phyloP scores from a whole-genome alignment of 2,113 vertebrate genomes.

The Crypturellus undulatus region DNA sequence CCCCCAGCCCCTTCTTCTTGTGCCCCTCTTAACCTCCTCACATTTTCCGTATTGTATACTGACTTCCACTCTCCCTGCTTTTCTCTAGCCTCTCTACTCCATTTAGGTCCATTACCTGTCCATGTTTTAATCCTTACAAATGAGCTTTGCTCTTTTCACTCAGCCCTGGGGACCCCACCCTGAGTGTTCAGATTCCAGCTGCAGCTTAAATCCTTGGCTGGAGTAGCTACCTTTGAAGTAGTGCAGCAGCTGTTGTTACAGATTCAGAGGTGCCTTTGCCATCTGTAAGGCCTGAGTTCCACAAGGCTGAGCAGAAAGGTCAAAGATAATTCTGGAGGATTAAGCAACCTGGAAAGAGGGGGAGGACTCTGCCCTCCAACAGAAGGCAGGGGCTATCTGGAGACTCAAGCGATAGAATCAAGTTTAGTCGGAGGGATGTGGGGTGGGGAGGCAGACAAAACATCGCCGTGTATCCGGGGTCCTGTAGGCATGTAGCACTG shows the following conservation, averaged over 20 bases:
- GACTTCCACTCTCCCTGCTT: conserved; percentile 58
- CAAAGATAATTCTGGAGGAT: background rate
- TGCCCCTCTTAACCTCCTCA: conserved; percentile 65
- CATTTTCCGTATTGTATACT: conserved; percentile 62
- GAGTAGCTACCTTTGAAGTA: conserved; percentile 46
- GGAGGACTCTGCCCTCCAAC: background rate
- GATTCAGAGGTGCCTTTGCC: background rate
- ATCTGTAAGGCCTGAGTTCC: background rate
- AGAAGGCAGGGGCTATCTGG: background rate
- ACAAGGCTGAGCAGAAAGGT: background rate
- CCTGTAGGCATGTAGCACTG: rapidly evolving
- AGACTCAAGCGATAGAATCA: background rate
- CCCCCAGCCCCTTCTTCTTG: conserved; percentile 24
- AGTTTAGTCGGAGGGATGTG: background rate
- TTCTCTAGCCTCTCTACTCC: background rate
- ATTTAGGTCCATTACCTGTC: conserved; percentile 71
- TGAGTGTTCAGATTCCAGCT: conserved; percentile 35
- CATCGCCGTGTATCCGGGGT: rapidly evolving
- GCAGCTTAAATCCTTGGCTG: conserved; percentile 22
- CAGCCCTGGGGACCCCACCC: conserved; percentile 4
- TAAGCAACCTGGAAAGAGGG: background rate
- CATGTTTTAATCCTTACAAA: conserved; percentile 70
- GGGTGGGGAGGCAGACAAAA: background rate
- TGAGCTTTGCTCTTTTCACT: conserved; percentile 54
- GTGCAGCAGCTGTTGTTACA: conserved; percentile 13